Evolutionary conservation across 2,888 invertebrate species (phyloP), one percentile per base, ranked within the genome.

Genomic region (Eupithecia abbreviata): DNA sequence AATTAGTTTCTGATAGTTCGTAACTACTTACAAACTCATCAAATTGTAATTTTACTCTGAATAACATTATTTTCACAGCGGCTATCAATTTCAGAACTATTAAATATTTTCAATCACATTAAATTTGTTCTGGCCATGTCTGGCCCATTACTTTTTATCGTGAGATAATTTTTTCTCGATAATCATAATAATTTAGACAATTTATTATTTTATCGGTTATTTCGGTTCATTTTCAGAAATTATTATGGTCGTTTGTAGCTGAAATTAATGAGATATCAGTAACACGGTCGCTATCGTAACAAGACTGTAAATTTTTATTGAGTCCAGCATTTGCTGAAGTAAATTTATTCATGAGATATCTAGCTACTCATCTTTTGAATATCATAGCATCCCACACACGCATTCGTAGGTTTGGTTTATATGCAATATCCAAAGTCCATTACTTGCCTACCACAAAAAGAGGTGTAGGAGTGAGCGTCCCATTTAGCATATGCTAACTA

Each of bases 231-330:
- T 75, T 76, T 68, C 67, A 45, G 74, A 68, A 79, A 74, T 78
- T 62, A 74, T 69, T 51, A 74, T 55, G 58, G 73, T 70, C 76
- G 72, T 76, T 77, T 67, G 65, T 81, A 76, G 72, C 74, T 74
- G 77, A 77, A 76, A 76, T 15, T 49, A 70, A 69, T 75, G 65
- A 65, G 69, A 73, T 77, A 78, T 78, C 47, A 69, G 71, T 75
- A 43, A 15, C 68, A 41, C 15, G 62, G 62, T 74, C 68, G 47
- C 71, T 68, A 73, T 72, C 43, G 51, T 72, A 42, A 49, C 47
- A 41, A 66, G 18, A 71, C 69, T 69, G 41, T 75, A 18, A 41
- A 73, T 47, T 72, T 75, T 68, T 69, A 69, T 45, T 47, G 18
- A 30, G 45, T 45, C 68, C 18, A 45, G 15, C 12, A 3, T 18